Evolutionary conservation across 2,797 vertebrate genomes (phyloP).

Genomic region (Phyllotis vaccarum): DNA sequence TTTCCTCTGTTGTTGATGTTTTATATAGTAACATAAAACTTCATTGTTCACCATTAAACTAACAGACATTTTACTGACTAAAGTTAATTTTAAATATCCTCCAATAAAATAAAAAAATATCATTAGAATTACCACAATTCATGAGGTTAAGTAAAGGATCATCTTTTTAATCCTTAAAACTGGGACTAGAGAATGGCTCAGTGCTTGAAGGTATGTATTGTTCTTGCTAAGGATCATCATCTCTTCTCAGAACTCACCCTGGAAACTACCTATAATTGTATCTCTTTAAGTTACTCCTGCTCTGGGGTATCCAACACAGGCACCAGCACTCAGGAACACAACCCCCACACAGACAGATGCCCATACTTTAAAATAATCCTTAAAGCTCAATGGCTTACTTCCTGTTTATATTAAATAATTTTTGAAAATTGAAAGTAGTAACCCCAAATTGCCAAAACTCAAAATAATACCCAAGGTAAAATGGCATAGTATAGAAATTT

Average conservation of each 20-base stretch:
- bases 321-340: neutral
- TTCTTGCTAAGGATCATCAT: neutral
- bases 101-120: neutral
- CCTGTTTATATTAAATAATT: neutral
- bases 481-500: neutral
- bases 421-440: neutral
- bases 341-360: neutral
- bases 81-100: constrained; percentile 48
- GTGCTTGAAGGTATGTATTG: neutral
- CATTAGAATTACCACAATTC: neutral
- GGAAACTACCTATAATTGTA: neutral
- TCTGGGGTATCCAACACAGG: neutral
- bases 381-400: neutral
- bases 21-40: neutral
- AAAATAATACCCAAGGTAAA: neutral
- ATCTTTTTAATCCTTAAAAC: neutral
- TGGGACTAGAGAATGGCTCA: neutral
- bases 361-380: neutral
- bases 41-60: constrained; percentile 4
- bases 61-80: neutral
- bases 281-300: neutral
- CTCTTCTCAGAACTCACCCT: neutral
- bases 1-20: neutral
- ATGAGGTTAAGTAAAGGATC: neutral
- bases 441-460: neutral